Conservation (phyloP, 2,888 invertebrate species). For the Ernsta delagoae region DNA sequence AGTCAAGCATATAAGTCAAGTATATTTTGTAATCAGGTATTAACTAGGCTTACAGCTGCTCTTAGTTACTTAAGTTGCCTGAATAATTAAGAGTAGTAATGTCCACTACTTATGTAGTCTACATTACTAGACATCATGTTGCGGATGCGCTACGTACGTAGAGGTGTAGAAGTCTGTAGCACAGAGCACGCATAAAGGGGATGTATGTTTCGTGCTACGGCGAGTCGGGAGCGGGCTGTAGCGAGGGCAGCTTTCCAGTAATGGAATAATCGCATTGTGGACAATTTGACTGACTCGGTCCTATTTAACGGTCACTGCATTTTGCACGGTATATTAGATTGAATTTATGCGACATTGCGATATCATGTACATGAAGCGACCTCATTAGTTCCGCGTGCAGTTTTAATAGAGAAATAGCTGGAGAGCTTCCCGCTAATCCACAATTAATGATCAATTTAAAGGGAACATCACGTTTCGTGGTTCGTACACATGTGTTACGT, state of each 20-base stretch:
- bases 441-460: slow-evolving; percentile 35
- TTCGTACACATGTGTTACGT: slow-evolving; percentile 14
- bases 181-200: slow-evolving; percentile 34
- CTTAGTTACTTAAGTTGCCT: slow-evolving; percentile 33
- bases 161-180: too few relatives aligned
- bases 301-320: slow-evolving; percentile 76
- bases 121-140: slow-evolving; percentile 33
- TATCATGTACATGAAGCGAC: slow-evolving; percentile 72
- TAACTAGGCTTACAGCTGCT: slow-evolving; percentile 36
- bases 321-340: slow-evolving; percentile 61
- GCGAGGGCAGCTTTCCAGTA: slow-evolving; percentile 56
- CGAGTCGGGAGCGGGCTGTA: slow-evolving; percentile 44
- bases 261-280: slow-evolving; percentile 81
- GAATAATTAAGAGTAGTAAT: slow-evolving; percentile 39
- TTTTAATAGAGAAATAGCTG: slow-evolving; percentile 74
- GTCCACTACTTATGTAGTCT: slow-evolving; percentile 25
- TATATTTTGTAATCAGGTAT: slow-evolving; percentile 32
- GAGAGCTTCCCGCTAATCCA: slow-evolving; percentile 42
- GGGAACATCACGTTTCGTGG: slow-evolving; percentile 35
- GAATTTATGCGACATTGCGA: slow-evolving; percentile 81
- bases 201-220: slow-evolving; percentile 47
- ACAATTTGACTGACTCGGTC: slow-evolving; percentile 77
- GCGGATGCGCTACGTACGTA: slow-evolving; percentile 21
- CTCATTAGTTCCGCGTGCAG: slow-evolving; percentile 72
- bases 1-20: neutral